Percentiles rank a stretch among this genome's conserved stretches.
These are phyloP conservation scores for Helicoverpa armigera DNA, from an alignment of 1,140 invertebrate species.

Conservation along the genomic window DNA sequence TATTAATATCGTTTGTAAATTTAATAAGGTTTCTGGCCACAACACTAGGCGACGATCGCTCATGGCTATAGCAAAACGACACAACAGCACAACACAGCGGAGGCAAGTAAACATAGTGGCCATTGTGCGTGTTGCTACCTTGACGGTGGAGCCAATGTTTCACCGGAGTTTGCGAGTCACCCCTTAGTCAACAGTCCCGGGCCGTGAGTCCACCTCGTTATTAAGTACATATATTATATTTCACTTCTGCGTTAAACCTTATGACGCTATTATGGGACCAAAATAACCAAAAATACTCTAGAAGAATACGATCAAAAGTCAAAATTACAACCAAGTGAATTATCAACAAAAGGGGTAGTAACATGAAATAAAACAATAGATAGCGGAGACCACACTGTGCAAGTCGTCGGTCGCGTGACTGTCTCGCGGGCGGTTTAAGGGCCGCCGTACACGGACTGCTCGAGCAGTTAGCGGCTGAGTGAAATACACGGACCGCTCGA, in stretches of 20 bases:
- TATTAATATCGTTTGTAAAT: slow-evolving; percentile 70
- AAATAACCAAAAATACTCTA: background rate
- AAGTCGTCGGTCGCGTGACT: slow-evolving; percentile 70
- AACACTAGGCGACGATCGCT: slow-evolving; percentile 66
- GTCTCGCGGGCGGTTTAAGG: slow-evolving; percentile 72
- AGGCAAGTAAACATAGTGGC: slow-evolving; percentile 68
- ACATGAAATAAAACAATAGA: slow-evolving; percentile 61
- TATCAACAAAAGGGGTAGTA: slow-evolving; percentile 34
- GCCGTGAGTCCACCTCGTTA: slow-evolving; percentile 63
- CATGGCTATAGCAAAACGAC: slow-evolving; percentile 48
- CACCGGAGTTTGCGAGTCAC: slow-evolving; percentile 67
- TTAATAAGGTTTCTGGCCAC: slow-evolving; percentile 73
- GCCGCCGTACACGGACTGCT: no score
- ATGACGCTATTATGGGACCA: background rate
- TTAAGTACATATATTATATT: slow-evolving; percentile 53
- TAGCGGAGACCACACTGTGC: slow-evolving; percentile 54
- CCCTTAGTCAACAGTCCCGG: slow-evolving; percentile 69
- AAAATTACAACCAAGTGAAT: slow-evolving; percentile 35
- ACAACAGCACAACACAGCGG: slow-evolving; percentile 60
- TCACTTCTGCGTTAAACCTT: slow-evolving; percentile 21
- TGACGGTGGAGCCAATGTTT: slow-evolving; percentile 64
- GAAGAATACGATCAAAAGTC: background rate
- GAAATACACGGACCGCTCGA: no score
- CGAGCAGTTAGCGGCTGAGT: no score
- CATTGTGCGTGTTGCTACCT: slow-evolving; percentile 73